phyloP scores from a whole-genome alignment of 2,797 vertebrate species.

The Lates japonicus region DNA sequence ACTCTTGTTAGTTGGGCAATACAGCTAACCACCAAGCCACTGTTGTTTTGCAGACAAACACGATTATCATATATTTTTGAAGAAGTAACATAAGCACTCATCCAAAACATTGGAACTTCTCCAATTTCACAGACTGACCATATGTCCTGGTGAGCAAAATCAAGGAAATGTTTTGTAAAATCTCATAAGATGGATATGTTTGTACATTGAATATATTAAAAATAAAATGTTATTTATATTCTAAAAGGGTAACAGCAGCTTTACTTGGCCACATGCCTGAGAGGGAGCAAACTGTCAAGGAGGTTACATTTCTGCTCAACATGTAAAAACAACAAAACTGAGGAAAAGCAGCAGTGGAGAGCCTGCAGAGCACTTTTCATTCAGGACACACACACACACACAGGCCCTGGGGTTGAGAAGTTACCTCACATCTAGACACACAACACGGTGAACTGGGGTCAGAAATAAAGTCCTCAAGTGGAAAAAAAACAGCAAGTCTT shows the following conservation, averaged over 20 bases:
- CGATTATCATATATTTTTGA: neutral
- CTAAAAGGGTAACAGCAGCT: neutral
- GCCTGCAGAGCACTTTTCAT: constrained; percentile 8
- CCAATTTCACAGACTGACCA: neutral
- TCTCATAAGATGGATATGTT: neutral
- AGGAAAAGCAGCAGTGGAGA: constrained; percentile 7
- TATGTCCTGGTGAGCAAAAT: neutral
- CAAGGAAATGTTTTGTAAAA: neutral
- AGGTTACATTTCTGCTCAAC: constrained; percentile 39
- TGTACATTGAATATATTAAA: neutral
- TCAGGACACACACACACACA: constrained; percentile 20
- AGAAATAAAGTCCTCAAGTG: constrained; percentile 9
- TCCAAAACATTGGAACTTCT: neutral
- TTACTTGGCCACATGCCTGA: constrained; percentile 4
- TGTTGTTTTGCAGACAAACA: neutral
- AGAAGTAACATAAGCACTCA: neutral
- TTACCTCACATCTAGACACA: constrained; percentile 12
- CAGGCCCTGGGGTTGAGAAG: constrained; percentile 7
- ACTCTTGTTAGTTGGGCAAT: neutral
- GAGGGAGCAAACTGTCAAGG: constrained; percentile 2
- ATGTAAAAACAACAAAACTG: constrained; percentile 12
- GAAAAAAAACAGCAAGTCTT: neutral
- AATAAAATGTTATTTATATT: neutral
- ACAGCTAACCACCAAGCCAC: neutral
- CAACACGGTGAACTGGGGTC: constrained; percentile 11